Evolutionary conservation across 2,113 vertebrate species (phyloP).

Genomic region (Tringa solitaria): DNA sequence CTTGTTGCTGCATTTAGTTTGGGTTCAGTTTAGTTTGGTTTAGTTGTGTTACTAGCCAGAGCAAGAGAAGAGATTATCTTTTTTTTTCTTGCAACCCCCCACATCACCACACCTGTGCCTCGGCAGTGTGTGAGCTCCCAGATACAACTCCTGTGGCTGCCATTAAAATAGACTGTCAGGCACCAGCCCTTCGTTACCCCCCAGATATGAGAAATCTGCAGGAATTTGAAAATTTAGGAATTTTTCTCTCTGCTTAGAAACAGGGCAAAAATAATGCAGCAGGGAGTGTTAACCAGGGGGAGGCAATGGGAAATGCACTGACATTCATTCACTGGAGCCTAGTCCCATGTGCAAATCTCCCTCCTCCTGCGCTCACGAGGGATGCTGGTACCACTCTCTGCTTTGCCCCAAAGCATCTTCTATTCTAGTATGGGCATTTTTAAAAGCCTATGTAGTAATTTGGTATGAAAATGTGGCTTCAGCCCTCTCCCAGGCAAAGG

Average conservation of each 20-base stretch:
- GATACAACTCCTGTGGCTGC: accelerated
- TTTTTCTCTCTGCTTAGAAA: neutral
- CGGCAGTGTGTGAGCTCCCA: accelerated
- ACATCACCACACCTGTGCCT: neutral
- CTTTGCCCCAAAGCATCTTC: neutral
- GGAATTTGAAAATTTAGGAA: neutral
- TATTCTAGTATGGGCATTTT: neutral
- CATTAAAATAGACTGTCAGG: neutral
- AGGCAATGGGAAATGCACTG: neutral
- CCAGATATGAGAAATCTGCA: neutral
- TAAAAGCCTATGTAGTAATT: neutral
- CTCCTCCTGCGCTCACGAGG: accelerated
- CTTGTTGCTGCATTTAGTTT: neutral
- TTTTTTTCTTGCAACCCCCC: neutral
- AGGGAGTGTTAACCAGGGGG: neutral
- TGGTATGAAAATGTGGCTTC: neutral
- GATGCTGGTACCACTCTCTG: neutral
- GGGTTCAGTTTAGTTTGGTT: neutral
- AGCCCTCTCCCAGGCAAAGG: neutral
- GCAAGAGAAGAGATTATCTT: neutral
- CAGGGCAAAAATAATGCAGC: accelerated
- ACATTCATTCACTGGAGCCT: neutral
- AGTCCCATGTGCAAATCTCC: neutral
- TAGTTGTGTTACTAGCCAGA: neutral
- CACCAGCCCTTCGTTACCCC: neutral